These are phyloP conservation scores for Gypaetus barbatus DNA, from an alignment of 2,797 vertebrate species.

Conservation along the genomic window DNA sequence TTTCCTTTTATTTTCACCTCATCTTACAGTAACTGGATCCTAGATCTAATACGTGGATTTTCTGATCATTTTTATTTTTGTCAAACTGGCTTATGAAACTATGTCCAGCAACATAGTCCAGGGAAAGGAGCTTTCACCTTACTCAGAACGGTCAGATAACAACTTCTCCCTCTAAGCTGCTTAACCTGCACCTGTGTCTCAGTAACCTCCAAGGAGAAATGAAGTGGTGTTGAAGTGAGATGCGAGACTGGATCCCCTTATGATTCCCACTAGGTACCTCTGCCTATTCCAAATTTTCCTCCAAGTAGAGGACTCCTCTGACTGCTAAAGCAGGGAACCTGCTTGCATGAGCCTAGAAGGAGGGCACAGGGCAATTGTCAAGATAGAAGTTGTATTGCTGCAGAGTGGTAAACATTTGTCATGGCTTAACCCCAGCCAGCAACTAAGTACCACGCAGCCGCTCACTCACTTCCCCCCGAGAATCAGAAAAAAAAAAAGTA, in stretches of 20 bases:
- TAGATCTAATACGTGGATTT: not conserved
- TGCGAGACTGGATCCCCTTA: not conserved
- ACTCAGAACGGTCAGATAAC: not conserved
- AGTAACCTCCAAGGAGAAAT: not conserved
- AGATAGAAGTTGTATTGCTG: not conserved
- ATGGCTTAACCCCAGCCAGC: too few species aligned
- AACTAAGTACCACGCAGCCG: too few species aligned
- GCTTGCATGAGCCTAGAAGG: not conserved
- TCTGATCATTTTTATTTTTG: not conserved
- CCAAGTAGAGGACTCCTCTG: not conserved
- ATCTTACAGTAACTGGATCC: not conserved
- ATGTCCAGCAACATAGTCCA: not conserved
- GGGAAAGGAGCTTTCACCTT: not conserved
- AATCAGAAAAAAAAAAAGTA: too few species aligned
- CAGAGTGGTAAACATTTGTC: not conserved
- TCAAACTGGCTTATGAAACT: not conserved
- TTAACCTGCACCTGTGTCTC: not conserved
- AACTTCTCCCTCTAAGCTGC: not conserved
- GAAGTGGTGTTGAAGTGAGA: not conserved
- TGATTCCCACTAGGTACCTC: not conserved
- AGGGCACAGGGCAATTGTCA: not conserved
- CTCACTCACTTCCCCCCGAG: too few species aligned
- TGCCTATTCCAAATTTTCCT: not conserved
- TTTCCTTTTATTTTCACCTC: not conserved
- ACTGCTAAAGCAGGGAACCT: not conserved